phyloP scores from a whole-genome alignment of 2,797 vertebrate species.

The Protonibea diacanthus region DNA sequence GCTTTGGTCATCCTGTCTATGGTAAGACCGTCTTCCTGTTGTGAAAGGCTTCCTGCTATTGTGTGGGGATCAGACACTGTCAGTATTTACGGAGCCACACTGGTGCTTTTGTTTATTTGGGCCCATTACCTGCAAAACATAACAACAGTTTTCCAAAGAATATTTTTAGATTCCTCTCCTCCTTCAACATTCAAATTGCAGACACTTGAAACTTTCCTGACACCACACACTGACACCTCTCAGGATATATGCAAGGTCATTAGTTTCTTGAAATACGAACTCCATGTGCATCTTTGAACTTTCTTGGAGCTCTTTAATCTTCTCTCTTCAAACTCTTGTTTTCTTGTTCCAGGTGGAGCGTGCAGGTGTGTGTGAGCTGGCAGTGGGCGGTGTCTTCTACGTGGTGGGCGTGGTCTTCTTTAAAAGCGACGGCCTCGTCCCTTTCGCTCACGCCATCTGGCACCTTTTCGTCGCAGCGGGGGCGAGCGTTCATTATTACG shows the following conservation, averaged over 20 bases:
- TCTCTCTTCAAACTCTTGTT: not conserved
- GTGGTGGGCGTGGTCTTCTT: constrained; percentile 94
- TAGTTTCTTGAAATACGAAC: no score
- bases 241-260: no score
- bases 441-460: constrained; percentile 98
- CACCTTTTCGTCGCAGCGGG: constrained; percentile 93
- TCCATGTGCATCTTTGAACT: no score
- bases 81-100: constrained; percentile 18
- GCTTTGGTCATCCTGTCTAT: constrained; percentile 94
- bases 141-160: not conserved
- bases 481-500: constrained; percentile 92
- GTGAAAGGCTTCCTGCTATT: constrained; percentile 57
- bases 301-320: no score
- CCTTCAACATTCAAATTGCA: not conserved
- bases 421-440: constrained; percentile 94
- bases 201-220: not conserved
- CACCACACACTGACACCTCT: not conserved
- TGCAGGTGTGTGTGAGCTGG: constrained; percentile 91
- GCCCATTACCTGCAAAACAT: not conserved
- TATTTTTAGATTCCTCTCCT: not conserved
- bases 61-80: constrained; percentile 18
- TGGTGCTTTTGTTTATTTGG: constrained; percentile 14
- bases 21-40: constrained; percentile 83
- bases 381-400: constrained; percentile 90
- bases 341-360: constrained; percentile 87